phyloP scores from a whole-genome alignment of 2,888 invertebrate genomes.

The Philopedon plagiatum region DNA sequence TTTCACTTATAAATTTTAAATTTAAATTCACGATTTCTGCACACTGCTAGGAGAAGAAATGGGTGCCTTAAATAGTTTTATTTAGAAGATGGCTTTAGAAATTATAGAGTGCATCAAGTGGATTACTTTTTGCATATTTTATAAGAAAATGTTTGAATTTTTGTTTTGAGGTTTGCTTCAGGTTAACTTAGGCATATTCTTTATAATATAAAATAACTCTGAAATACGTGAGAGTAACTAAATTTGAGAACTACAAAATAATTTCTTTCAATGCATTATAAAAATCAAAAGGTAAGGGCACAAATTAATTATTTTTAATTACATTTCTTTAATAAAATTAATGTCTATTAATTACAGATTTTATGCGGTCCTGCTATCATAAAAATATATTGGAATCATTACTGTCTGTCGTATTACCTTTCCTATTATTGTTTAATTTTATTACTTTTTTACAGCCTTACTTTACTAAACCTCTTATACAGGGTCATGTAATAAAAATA shows the following conservation, averaged over 20 bases:
- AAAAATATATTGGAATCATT: neutral
- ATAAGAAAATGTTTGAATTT: neutral
- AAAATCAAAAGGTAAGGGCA: too few species aligned
- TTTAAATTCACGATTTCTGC: neutral
- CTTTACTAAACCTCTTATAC: too few species aligned
- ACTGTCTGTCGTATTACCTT: neutral
- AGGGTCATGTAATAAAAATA: too few species aligned
- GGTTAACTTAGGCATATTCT: too few species aligned
- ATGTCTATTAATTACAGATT: neutral
- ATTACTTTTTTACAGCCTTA: too few species aligned
- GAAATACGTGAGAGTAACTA: too few species aligned
- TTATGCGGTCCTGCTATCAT: neutral
- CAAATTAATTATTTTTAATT: neutral
- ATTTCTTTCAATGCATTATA: too few species aligned
- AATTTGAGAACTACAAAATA: too few species aligned
- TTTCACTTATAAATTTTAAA: constrained; percentile 12
- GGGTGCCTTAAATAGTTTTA: neutral
- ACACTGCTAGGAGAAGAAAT: neutral
- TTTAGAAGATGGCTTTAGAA: neutral
- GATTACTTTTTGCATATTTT: neutral
- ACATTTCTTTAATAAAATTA: neutral
- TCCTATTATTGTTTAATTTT: too few species aligned
- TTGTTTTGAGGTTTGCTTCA: too few species aligned
- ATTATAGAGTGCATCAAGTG: neutral
- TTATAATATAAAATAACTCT: too few species aligned